Base-by-base conservation (phyloP, 2,797 vertebrate genomes). In the Bucorvus abyssinicus region DNA sequence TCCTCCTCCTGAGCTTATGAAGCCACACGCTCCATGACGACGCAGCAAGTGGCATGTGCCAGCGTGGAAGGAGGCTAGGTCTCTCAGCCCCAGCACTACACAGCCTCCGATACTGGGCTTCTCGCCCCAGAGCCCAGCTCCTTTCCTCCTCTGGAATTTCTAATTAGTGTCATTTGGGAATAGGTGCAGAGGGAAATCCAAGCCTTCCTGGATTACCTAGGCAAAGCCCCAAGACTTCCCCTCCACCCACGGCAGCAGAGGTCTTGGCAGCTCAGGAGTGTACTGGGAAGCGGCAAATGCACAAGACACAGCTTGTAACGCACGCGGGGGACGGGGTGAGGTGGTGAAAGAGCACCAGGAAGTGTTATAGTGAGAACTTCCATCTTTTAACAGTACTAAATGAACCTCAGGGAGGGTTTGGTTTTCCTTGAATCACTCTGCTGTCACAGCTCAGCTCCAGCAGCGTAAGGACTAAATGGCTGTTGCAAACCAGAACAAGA, bases 1-100 rank as follows among this genome's bases (percentile, higher is more conserved):
- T n/a, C 40, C 56, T 68, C 23, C 23, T 90, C 56, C 61, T 10
- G 6, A 73, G 47, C 7, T 80, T 6, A 29, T 21, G n/a, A 22
- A 75, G 36, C 1, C n/a, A 57, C 40, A 8, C 1, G 1, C 11
- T 61, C 53, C 45, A 4, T 2, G 42, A 32, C 7, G 2, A 3
- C 14, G 8, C 0, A 0, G 68, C 1, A 2, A 63, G 44, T 4
- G 18, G 26, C 42, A 36, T 0, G 0, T 1, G 27, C 29, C 61
- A 32, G 59, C 10, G 0, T 0, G 1, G 44, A 40, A 56, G n/a
- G 1, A 84, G 19, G 38, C 29, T 19, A 18, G 9, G 9, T 3
- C 47, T 9, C 55, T 6, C 20, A 26, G 40, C 68, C 38, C 56
- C 34, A 23, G 40, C 76, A 23, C 16, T 6, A 0, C 60, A 14